These are phyloP conservation scores for Conus canariensis DNA, from an alignment of 2,888 invertebrate genomes.

Conservation along the genomic window DNA sequence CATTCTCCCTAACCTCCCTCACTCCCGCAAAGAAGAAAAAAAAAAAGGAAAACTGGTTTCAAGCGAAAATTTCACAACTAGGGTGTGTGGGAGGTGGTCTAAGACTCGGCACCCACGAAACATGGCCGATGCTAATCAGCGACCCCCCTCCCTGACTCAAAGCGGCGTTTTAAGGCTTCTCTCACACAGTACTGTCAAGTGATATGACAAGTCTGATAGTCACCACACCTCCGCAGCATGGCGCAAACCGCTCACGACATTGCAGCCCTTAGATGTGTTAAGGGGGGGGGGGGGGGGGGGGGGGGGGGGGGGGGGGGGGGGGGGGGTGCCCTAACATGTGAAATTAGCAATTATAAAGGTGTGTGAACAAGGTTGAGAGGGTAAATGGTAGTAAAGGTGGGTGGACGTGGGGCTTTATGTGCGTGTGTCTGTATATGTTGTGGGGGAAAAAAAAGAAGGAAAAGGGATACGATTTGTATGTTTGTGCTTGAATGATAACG, in stretches of 20 bases:
- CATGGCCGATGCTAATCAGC: too few relatives aligned
- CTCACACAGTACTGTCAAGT: not conserved
- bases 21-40: not conserved
- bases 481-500: too few relatives aligned
- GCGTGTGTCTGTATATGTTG: not conserved
- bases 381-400: not conserved
- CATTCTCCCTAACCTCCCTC: too few relatives aligned
- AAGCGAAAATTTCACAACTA: not conserved
- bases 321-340: not conserved
- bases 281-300: not conserved
- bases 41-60: not conserved
- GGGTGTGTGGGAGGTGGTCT: too few relatives aligned
- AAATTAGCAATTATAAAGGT: not conserved
- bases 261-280: too few relatives aligned
- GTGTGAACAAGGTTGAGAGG: not conserved
- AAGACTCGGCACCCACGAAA: too few relatives aligned
- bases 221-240: not conserved
- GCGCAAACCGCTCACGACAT: not conserved
- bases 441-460: too few relatives aligned
- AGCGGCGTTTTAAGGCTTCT: not conserved
- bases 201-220: slow-evolving; percentile 1
- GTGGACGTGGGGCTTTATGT: not conserved
- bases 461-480: too few relatives aligned
- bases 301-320: not conserved
- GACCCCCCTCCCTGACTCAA: not conserved